Percentiles rank a stretch among this genome's conserved stretches.
phyloP scores from a whole-genome alignment of 2,888 invertebrate genomes.

The Macrostomum cliftonense region DNA sequence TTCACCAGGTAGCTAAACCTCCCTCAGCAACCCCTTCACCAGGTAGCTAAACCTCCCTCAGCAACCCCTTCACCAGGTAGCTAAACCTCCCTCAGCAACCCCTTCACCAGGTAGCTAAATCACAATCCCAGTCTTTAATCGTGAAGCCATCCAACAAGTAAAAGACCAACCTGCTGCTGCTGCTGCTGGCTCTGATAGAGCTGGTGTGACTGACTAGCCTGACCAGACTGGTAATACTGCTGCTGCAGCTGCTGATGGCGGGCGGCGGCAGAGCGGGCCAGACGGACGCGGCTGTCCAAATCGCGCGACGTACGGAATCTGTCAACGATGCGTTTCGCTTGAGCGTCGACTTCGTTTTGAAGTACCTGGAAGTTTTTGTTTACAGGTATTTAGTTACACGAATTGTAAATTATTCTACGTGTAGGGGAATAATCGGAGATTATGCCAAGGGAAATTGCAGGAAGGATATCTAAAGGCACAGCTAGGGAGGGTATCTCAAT shows the following conservation, averaged over 20 bases:
- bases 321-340: constrained; percentile 45
- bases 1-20: no score
- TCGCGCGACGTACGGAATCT: constrained; percentile 56
- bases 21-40: no score
- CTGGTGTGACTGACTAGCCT: not conserved
- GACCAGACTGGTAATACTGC: constrained; percentile 40
- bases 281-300: constrained; percentile 43
- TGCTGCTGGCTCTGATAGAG: not conserved
- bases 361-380: constrained; percentile 53
- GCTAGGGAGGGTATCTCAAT: not conserved
- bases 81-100: no score
- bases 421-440: constrained; percentile 16
- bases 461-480: not conserved
- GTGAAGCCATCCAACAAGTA: no score
- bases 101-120: no score
- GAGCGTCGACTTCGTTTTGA: constrained; percentile 49
- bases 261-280: constrained; percentile 44
- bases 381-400: no score
- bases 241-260: constrained; percentile 45
- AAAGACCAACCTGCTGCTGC: no score
- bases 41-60: no score
- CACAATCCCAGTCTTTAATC: no score
- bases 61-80: no score
- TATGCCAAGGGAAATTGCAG: not conserved
- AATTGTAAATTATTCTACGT: no score